Evolutionary conservation across 1,140 invertebrate genomes (phyloP), one percentile per base, ranked within the genome.

Genomic region (Maniola jurtina): DNA sequence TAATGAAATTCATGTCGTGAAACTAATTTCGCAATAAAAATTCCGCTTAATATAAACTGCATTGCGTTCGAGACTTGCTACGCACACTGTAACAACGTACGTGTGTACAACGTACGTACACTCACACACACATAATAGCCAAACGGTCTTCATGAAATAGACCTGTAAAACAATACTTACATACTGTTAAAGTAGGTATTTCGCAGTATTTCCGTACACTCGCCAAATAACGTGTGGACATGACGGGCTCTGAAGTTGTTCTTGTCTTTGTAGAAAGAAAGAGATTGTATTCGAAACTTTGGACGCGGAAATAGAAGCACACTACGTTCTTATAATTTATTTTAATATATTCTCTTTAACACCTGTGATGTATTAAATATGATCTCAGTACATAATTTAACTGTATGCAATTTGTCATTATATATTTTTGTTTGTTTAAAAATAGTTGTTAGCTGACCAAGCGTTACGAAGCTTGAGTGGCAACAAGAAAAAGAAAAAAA

Each of bases 281-380:
- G 64, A 64, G 63, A 64, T 59, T 64, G 63, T 64, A 64, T 64
- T 64, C 48, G 45, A 33, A 38, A 36, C 11, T 42, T 55, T 55
- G 48, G 15, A 62, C 52, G 42, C 6, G 10, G 35, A 63, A 52
- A 57, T 42, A 45, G 64, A 64, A 65, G 25, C 55, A 54, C 56
- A 45, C 58, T 58, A 59, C 66, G 66, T 60, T 66, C 55, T 54
- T 56, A 66, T 83, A 81, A 83, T 83, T 80, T 81, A 83, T 82
- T 81, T 79, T 82, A 79, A 79, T 75, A 77, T 81, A 80, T 74
- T 86, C 78, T 88, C 72, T 83, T 76, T 84, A 83, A 88, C 86
- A 88, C 86, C 88, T 91, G 88, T 91, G 88, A 91, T 91, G 86
- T 91, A 89, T 90, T 90, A 90, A 90, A 90, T 91, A 91, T 90